A percentile compares a stretch with the other conserved stretches of the same genome.
Evolutionary conservation across 1,140 invertebrate genomes (phyloP).

Genomic region (Pachypsylla venusta): DNA sequence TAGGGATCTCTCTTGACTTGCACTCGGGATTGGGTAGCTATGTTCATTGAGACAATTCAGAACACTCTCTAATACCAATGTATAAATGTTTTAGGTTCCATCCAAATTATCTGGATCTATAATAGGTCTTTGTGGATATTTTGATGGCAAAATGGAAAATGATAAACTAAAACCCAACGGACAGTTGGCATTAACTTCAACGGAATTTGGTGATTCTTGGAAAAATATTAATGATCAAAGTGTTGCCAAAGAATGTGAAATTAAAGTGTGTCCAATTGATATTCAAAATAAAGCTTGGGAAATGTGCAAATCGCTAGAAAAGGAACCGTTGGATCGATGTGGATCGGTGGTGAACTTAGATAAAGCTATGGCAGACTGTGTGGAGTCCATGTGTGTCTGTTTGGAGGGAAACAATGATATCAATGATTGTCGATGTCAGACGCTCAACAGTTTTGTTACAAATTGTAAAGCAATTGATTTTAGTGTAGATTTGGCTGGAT

Average conservation of each 20-base stretch:
- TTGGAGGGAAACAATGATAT: slow-evolving; percentile 31
- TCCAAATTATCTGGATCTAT: slow-evolving; percentile 42
- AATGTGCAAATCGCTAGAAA: slow-evolving; percentile 38
- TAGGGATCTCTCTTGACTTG: too few species aligned
- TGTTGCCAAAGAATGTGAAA: slow-evolving; percentile 37
- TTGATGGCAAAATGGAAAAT: slow-evolving; percentile 44
- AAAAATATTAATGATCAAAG: slow-evolving; percentile 27
- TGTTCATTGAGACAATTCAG: too few species aligned
- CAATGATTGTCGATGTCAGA: slow-evolving; percentile 47
- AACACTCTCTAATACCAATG: too few species aligned
- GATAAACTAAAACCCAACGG: slow-evolving; percentile 56
- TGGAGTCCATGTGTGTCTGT: slow-evolving; percentile 57
- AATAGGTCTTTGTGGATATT: slow-evolving; percentile 64
- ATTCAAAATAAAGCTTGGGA: slow-evolving; percentile 43
- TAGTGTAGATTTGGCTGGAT: slow-evolving; percentile 43
- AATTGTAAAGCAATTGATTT: slow-evolving; percentile 49
- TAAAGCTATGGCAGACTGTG: slow-evolving; percentile 48
- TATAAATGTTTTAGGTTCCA: slow-evolving; percentile 28
- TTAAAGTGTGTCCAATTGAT: slow-evolving; percentile 37
- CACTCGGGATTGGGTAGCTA: too few species aligned
- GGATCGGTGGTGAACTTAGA: slow-evolving; percentile 41
- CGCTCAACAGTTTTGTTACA: slow-evolving; percentile 49
- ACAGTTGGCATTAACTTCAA: slow-evolving; percentile 38
- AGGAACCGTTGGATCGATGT: slow-evolving; percentile 45
- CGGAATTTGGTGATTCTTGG: slow-evolving; percentile 62